phyloP scores from a whole-genome alignment of 2,888 invertebrate species.

The Megamerina dolium region DNA sequence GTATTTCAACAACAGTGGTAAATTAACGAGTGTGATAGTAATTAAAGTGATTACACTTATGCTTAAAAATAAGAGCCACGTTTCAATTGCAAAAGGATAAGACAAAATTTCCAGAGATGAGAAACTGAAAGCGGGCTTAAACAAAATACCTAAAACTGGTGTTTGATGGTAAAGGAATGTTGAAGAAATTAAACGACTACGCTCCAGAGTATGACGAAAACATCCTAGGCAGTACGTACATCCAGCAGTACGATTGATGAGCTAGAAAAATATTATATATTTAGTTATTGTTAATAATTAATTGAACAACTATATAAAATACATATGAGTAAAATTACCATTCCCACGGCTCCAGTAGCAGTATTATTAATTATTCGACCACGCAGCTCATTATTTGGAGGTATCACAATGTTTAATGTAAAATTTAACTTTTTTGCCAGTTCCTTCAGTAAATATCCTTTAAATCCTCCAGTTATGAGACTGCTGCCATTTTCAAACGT shows the following conservation, averaged over 20 bases:
- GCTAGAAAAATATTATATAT: too few relatives aligned
- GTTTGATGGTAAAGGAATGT: constrained; percentile 5
- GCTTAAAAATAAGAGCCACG: too few relatives aligned
- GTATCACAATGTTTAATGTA: constrained; percentile 12
- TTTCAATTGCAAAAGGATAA: too few relatives aligned
- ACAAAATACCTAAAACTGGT: background rate
- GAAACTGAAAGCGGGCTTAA: background rate
- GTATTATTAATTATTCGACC: too few relatives aligned
- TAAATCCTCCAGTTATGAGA: constrained; percentile 18
- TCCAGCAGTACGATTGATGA: constrained; percentile 21
- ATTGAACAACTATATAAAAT: background rate
- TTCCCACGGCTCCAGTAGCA: constrained; percentile 23
- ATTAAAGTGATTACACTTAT: too few relatives aligned
- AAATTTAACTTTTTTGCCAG: constrained; percentile 28
- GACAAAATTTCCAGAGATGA: background rate
- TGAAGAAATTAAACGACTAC: too few relatives aligned
- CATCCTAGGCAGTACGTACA: constrained; percentile 28
- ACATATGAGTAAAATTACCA: too few relatives aligned
- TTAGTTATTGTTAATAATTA: too few relatives aligned
- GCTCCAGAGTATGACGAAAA: constrained; percentile 26
- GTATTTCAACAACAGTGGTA: too few relatives aligned
- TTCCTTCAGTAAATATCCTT: constrained; percentile 23
- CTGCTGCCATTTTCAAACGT: constrained; percentile 1
- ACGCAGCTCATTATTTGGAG: constrained; percentile 6
- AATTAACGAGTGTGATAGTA: too few relatives aligned